Evolutionary conservation across 2,797 vertebrate genomes (phyloP), one percentile per base, ranked within the genome.

Genomic region (Lycodopsis pacificus): DNA sequence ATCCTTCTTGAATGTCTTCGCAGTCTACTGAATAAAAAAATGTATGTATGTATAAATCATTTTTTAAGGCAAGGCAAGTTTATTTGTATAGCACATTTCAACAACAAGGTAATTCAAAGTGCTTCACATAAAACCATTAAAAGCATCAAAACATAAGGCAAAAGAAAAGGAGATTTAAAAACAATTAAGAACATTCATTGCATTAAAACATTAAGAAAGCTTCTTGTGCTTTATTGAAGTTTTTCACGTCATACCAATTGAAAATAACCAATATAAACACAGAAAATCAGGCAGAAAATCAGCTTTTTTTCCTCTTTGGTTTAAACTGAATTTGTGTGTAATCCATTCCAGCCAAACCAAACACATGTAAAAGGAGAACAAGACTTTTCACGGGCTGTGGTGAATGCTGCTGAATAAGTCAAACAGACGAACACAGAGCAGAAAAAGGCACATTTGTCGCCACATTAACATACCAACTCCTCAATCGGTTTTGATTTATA

Each of bases 321-420:
- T 63, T 51, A 70, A 86, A 90, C 75, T 57, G 68, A 83, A 58
- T 72, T 92, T 90, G 91, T 93, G 93, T 90, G 91, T 67, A 94
- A 93, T 92, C 85, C 86, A 92, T 94, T 94, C 49, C 85, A 84
- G 76, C 75, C 73, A 81, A 89, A 94, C 79, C 87, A 92, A 94
- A 93, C 85, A 91, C 19, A 69, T 65, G 72, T 79, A 90, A 91
- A 93, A 88, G 87, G 80, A 76, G 83, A 90, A 94, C 93, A 94
- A 84, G 89, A 77, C 86, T 90, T 87, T 89, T 93, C 92, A 93
- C 90, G 81, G 76, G 88, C 92, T 87, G 85, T 83, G 82, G 65
- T 88, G 81, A 95, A 91, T 90, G 85, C 67, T 13, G 34, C 77
- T 90, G 73, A 87, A 90, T 82, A 70, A 92, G 84, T 82, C 79